Percentiles rank a stretch among this genome's conserved stretches.
Evolutionary conservation across 2,113 vertebrate species (phyloP).

Genomic region (Morone saxatilis): DNA sequence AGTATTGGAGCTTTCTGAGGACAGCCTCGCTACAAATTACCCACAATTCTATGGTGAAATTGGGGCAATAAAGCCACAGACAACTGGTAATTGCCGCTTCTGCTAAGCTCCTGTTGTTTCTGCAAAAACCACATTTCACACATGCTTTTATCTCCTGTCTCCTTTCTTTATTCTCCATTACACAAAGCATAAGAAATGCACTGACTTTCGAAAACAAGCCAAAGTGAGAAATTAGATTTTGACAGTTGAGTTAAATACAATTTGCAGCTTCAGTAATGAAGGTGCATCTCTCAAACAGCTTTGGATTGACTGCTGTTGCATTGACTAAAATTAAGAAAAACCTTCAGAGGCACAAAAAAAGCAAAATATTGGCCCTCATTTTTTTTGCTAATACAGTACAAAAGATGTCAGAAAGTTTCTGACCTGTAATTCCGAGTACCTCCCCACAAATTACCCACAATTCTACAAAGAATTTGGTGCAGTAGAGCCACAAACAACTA

Average conservation of each 20-base stretch:
- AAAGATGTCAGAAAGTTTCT: neutral
- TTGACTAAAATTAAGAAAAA: too few species aligned
- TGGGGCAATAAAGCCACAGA: neutral
- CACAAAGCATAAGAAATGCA: slow-evolving; percentile 8
- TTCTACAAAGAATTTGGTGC: neutral
- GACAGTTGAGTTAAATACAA: neutral
- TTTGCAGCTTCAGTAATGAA: neutral
- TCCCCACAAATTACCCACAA: slow-evolving; percentile 7
- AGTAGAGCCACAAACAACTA: slow-evolving; percentile 13
- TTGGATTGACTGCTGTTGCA: neutral
- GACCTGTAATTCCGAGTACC: neutral
- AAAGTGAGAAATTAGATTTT: slow-evolving; percentile 16
- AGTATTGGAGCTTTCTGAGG: neutral
- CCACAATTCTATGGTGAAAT: neutral
- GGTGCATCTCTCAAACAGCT: neutral
- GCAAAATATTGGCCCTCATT: neutral
- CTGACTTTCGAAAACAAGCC: slow-evolving; percentile 39
- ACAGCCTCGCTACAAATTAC: slow-evolving; percentile 5
- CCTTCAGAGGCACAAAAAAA: neutral
- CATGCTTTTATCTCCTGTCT: slow-evolving; percentile 3
- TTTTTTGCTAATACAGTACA: neutral
- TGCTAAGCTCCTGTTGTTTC: neutral
- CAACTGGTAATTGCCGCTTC: neutral
- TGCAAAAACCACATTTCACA: slow-evolving; percentile 2
- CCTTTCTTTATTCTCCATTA: slow-evolving; percentile 7